A percentile compares a stretch with the other conserved stretches of the same genome.
Conservation (phyloP, 1,140 invertebrate species). For the Stratiolaelaps scimitus region DNA sequence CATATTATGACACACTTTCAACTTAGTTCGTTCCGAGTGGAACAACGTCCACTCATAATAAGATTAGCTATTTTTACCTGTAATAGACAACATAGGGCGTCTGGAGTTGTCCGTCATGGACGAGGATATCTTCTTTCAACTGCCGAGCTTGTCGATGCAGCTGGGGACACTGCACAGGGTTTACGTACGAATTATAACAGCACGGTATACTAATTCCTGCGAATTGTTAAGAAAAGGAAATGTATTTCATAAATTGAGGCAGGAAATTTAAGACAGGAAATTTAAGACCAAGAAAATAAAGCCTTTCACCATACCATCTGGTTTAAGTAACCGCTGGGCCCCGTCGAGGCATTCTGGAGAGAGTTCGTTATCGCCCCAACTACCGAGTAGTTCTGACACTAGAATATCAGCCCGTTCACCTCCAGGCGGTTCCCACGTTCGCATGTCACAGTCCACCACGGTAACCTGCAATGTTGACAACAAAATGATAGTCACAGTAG, state of each 20-base stretch:
- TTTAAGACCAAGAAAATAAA: too few relatives aligned
- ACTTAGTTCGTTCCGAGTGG: too few relatives aligned
- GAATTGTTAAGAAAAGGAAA: slow-evolving; percentile 34
- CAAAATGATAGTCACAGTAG: slow-evolving; percentile 1
- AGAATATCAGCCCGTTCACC: slow-evolving; percentile 78
- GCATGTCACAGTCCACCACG: slow-evolving; percentile 79
- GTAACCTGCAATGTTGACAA: slow-evolving; percentile 47
- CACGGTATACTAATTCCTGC: slow-evolving; percentile 83
- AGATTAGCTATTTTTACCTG: too few relatives aligned
- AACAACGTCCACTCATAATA: too few relatives aligned
- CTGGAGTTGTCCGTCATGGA: slow-evolving; percentile 32
- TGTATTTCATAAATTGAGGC: neutral
- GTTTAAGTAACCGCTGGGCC: slow-evolving; percentile 71
- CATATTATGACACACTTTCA: neutral
- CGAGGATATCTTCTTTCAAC: slow-evolving; percentile 50
- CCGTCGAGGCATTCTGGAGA: slow-evolving; percentile 97
- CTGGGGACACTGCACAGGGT: slow-evolving; percentile 66
- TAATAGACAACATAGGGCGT: slow-evolving; percentile 18
- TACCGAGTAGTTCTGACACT: slow-evolving; percentile 89
- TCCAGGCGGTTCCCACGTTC: slow-evolving; percentile 55
- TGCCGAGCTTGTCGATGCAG: slow-evolving; percentile 56
- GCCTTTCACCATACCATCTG: slow-evolving; percentile 43
- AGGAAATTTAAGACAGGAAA: slow-evolving; percentile 11
- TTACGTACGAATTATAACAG: slow-evolving; percentile 77
- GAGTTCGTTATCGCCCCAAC: slow-evolving; percentile 97